Percentiles rank a stretch among this genome's conserved stretches.
Evolutionary conservation across 2,797 vertebrate species (phyloP).

Genomic region (Argentina silus): DNA sequence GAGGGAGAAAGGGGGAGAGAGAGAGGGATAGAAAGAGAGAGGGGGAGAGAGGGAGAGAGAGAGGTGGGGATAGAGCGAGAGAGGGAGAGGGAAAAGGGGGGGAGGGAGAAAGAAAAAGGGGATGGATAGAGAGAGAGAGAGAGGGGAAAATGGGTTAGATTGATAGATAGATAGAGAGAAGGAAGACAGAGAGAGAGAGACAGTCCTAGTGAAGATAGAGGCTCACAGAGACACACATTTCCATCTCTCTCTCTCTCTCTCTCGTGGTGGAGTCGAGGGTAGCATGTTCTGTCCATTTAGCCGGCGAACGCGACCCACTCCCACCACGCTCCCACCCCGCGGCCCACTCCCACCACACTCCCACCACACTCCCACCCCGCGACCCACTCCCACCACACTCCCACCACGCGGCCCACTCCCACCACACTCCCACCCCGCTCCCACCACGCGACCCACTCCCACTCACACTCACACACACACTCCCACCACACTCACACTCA

Average conservation of each 20-base stretch:
- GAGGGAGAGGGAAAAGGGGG: neutral
- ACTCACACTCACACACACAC: no score
- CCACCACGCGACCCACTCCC: no score
- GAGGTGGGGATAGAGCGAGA: neutral
- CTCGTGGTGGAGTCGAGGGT: no score
- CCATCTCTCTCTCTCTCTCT: neutral
- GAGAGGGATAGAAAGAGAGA: neutral
- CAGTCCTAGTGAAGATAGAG: neutral
- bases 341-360: constrained; percentile 15
- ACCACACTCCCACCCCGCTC: constrained; percentile 36
- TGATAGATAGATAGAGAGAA: no score
- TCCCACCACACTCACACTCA: no score
- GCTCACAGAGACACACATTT: neutral
- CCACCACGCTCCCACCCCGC: no score
- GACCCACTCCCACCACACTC: no score
- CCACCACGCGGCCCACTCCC: constrained; percentile 8
- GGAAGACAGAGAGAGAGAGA: neutral
- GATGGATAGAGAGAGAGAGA: neutral
- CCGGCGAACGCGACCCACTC: no score
- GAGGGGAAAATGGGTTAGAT: neutral
- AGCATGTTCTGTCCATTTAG: no score
- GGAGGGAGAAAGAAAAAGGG: neutral
- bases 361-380: no score
- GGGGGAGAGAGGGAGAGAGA: neutral
- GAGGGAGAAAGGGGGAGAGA: neutral